Percentiles rank a stretch among this genome's conserved stretches.
These are phyloP conservation scores for Drepana arcuata DNA, from an alignment of 1,140 invertebrate species.

Conservation along the genomic window DNA sequence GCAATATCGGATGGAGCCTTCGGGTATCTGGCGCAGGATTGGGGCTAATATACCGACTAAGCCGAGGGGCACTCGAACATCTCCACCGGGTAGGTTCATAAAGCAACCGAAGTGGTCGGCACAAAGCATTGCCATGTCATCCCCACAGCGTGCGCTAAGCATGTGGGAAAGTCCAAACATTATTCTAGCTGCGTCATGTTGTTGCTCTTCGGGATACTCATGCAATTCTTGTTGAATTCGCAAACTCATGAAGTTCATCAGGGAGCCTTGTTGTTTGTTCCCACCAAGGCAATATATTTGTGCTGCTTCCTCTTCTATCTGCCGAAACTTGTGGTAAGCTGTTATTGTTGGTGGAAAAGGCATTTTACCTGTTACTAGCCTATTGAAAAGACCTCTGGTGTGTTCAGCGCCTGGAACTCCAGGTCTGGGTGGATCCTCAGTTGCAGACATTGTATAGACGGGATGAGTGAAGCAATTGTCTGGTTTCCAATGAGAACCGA, in stretches of 20 bases:
- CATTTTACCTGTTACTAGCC: slow-evolving; percentile 74
- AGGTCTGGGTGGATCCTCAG: slow-evolving; percentile 73
- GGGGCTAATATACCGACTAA: slow-evolving; percentile 76
- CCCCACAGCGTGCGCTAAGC: slow-evolving; percentile 72
- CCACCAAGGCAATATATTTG: slow-evolving; percentile 69
- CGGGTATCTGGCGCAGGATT: slow-evolving; percentile 74
- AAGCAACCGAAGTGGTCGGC: slow-evolving; percentile 76
- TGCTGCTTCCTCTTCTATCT: slow-evolving; percentile 76
- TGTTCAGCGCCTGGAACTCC: slow-evolving; percentile 57
- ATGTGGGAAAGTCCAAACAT: slow-evolving; percentile 77
- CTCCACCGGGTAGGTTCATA: slow-evolving; percentile 77
- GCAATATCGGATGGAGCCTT: slow-evolving; percentile 72
- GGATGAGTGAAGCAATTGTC: slow-evolving; percentile 74
- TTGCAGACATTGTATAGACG: slow-evolving; percentile 74
- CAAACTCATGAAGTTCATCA: slow-evolving; percentile 77
- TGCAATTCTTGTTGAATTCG: slow-evolving; percentile 78
- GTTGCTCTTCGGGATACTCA: slow-evolving; percentile 76
- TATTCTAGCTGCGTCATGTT: slow-evolving; percentile 76
- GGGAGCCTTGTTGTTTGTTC: slow-evolving; percentile 73
- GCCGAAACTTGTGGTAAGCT: slow-evolving; percentile 75
- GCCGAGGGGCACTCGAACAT: slow-evolving; percentile 75
- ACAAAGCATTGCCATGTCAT: slow-evolving; percentile 75
- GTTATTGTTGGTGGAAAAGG: slow-evolving; percentile 72
- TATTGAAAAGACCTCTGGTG: slow-evolving; percentile 73
- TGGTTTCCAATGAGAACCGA: slow-evolving; percentile 75